Evolutionary conservation across 2,113 vertebrate species (phyloP).

Genomic region (Campylomormyrus numenius): DNA sequence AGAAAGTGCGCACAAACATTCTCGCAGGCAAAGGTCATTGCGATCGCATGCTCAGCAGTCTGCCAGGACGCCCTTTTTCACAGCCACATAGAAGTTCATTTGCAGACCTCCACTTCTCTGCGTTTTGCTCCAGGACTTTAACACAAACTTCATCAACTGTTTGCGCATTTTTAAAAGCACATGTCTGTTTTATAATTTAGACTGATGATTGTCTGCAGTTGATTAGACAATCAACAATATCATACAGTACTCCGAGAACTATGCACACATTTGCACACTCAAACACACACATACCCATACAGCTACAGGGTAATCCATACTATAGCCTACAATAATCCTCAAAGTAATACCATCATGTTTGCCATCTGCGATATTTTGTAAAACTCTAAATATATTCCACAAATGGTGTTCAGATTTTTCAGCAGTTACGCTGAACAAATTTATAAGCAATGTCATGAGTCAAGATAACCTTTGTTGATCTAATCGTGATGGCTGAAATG

Average conservation of each 20-base stretch:
- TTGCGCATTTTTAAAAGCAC: neutral
- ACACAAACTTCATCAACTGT: neutral
- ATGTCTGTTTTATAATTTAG: neutral
- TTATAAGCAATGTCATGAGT: neutral
- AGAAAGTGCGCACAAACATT: neutral
- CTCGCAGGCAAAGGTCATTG: neutral
- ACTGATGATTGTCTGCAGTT: neutral
- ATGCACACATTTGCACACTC: neutral
- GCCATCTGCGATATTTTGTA: neutral
- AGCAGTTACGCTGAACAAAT: neutral
- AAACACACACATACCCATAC: neutral
- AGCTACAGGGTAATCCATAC: neutral
- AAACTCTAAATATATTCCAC: neutral
- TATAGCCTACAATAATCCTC: neutral
- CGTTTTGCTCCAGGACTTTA: neutral
- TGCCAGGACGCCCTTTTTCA: neutral
- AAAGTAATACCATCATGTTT: neutral
- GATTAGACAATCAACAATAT: neutral
- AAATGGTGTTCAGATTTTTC: neutral
- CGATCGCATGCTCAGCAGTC: conserved; percentile 3
- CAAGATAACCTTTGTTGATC: conserved; percentile 5
- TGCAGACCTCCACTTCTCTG: neutral
- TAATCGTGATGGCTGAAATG: neutral
- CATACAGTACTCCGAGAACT: neutral
- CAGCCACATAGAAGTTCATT: neutral